Conservation (phyloP, 2,888 invertebrate genomes). For the Sicus ferrugineus region DNA sequence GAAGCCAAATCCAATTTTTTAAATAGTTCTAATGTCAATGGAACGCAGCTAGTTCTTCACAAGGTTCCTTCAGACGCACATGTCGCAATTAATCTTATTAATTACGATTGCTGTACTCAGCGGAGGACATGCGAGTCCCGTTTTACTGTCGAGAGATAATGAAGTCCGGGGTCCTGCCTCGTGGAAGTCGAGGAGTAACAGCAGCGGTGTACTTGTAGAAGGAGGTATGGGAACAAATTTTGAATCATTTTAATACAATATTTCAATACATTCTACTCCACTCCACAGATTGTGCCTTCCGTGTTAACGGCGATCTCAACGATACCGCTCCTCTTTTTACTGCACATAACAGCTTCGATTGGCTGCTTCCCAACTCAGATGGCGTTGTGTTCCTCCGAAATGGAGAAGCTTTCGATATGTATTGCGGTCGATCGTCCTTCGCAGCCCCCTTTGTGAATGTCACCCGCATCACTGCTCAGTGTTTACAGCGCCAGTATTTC, state of each 20-base stretch:
- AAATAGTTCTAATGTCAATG: too few species aligned
- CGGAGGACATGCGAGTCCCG: too few species aligned
- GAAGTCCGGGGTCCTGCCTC: neutral
- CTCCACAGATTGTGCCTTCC: conserved; percentile 46
- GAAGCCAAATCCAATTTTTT: too few species aligned
- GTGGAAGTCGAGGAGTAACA: too few species aligned
- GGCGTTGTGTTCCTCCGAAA: conserved; percentile 49
- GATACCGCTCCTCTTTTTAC: conserved; percentile 71
- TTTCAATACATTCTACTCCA: conserved; percentile 42
- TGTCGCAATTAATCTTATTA: too few species aligned
- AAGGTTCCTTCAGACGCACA: too few species aligned
- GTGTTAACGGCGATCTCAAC: conserved; percentile 48
- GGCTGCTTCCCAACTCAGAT: conserved; percentile 50
- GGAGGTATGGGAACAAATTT: neutral
- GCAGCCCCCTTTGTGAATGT: conserved; percentile 43
- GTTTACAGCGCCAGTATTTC: conserved; percentile 50
- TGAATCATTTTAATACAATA: neutral
- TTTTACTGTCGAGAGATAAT: neutral
- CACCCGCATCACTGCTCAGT: conserved; percentile 49
- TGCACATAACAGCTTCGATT: conserved; percentile 55
- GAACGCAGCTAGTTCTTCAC: too few species aligned
- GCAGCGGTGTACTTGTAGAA: neutral
- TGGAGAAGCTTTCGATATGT: conserved; percentile 54
- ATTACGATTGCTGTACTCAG: too few species aligned
- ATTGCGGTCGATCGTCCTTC: conserved; percentile 51